Conservation (phyloP, 1,140 invertebrate species). For the Trinorchestia longiramus region DNA sequence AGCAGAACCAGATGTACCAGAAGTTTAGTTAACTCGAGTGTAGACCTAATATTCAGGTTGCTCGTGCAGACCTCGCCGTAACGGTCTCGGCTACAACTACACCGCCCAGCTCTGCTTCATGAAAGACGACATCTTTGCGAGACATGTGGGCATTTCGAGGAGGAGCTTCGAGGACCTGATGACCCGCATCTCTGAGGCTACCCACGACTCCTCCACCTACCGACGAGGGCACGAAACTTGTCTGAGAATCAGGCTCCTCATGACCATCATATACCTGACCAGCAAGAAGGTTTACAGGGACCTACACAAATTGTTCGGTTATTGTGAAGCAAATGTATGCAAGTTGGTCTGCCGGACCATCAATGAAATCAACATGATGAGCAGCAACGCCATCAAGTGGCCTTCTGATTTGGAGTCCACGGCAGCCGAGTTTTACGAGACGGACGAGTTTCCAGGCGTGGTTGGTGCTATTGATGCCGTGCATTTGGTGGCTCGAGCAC, state of each 20-base stretch:
- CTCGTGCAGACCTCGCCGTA: not conserved
- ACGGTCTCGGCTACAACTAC: not conserved
- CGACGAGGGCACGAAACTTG: constrained; percentile 19
- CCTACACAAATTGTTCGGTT: not conserved
- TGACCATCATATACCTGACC: constrained; percentile 33
- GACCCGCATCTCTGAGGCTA: constrained; percentile 2
- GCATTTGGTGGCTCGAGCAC: constrained; percentile 25
- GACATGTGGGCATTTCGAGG: not conserved
- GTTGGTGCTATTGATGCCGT: constrained; percentile 33
- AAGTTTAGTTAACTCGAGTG: not conserved
- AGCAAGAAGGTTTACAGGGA: constrained; percentile 42
- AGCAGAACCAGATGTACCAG: not conserved
- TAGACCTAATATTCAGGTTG: not conserved
- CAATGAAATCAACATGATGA: constrained; percentile 39
- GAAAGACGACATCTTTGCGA: not conserved
- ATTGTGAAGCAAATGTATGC: constrained; percentile 26
- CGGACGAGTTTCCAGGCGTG: not conserved
- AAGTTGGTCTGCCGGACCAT: constrained; percentile 1
- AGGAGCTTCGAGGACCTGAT: constrained; percentile 10
- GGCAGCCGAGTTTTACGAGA: not conserved
- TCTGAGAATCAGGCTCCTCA: constrained; percentile 22
- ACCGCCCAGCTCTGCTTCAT: constrained; percentile 44
- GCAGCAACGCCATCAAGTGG: constrained; percentile 29
- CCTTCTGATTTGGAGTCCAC: not conserved
- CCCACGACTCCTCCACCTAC: not conserved